Evolutionary conservation across 2,797 vertebrate species (phyloP), one percentile per base, ranked within the genome.

Genomic region (Sebastes taczanowskii): DNA sequence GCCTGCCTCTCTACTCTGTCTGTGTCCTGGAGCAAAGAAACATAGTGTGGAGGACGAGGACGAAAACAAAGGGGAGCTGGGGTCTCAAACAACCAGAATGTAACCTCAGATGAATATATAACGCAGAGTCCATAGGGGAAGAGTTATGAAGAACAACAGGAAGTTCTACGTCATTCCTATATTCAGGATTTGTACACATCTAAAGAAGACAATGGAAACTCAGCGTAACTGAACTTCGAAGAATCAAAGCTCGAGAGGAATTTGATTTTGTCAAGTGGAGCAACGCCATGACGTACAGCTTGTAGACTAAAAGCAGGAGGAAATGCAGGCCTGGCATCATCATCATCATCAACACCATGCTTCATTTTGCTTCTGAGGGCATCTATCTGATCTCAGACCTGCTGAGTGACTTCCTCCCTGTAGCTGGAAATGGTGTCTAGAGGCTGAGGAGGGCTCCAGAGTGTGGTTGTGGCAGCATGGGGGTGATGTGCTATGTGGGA

Each of bases 401-500:
- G 52, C 59, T 38, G 83, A 82, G 62, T 42, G 23, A 72, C n/a
- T 8, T 1, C 69, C 61, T 35, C 16, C 25, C 22, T 64, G 62
- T 52, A 62, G 16, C 65, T 81, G 75, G 68, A 78, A 42, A 76
- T 77, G 81, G 46, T 42, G 74, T 78, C 58, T 13, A 29, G 78
- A 74, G 82, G 74, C 66, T 85, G 82, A 92, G 78, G 76, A 87
- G 67, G 79, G 49, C 64, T 76, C 75, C 32, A 64, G 49, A 74
- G 81, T 14, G 87, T 68, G 71, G 74, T 78, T 8, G 83, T 81
- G 83, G 83, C 86, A 95, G 90, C 74, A 96, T 96, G 95, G 94
- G 74, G 89, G 77, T 89, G 75, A 71, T 67, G 79, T 86, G 88
- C 88, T 68, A 96, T 96, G 96, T 93, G 93, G 90, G 92, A 88